Conservation (phyloP, 2,888 invertebrate species). For the Apodemia duryi region DNA sequence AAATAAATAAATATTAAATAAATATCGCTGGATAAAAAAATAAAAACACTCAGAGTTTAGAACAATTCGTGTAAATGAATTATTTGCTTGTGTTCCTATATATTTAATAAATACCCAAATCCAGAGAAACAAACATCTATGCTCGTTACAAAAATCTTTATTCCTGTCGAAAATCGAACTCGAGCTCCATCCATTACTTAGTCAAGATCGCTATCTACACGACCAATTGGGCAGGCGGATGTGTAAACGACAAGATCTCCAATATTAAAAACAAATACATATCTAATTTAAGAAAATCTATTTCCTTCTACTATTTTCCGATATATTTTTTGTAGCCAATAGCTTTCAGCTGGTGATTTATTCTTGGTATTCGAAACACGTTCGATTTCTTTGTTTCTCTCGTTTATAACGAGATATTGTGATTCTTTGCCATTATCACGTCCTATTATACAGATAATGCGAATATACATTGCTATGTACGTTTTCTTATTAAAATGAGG, state of each 20-base stretch:
- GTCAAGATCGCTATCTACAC: too few species aligned
- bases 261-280: not conserved
- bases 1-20: too few species aligned
- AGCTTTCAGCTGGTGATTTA: constrained; percentile 27
- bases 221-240: too few species aligned
- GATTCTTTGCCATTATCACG: constrained; percentile 70
- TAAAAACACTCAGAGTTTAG: too few species aligned
- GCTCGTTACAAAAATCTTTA: not conserved
- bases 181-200: too few species aligned
- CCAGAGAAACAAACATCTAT: too few species aligned
- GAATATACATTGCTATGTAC: constrained; percentile 73
- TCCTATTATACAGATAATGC: constrained; percentile 65
- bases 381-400: constrained; percentile 69
- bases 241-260: too few species aligned
- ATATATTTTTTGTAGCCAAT: constrained; percentile 22
- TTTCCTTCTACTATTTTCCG: not conserved
- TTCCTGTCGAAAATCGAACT: too few species aligned
- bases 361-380: constrained; percentile 58
- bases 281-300: constrained; percentile 1
- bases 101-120: too few species aligned
- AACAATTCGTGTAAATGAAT: too few species aligned
- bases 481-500: constrained; percentile 72
- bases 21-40: too few species aligned
- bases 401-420: constrained; percentile 76
- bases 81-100: too few species aligned